Evolutionary conservation across 2,797 vertebrate species (phyloP).

Genomic region (Erpetoichthys calabaricus): DNA sequence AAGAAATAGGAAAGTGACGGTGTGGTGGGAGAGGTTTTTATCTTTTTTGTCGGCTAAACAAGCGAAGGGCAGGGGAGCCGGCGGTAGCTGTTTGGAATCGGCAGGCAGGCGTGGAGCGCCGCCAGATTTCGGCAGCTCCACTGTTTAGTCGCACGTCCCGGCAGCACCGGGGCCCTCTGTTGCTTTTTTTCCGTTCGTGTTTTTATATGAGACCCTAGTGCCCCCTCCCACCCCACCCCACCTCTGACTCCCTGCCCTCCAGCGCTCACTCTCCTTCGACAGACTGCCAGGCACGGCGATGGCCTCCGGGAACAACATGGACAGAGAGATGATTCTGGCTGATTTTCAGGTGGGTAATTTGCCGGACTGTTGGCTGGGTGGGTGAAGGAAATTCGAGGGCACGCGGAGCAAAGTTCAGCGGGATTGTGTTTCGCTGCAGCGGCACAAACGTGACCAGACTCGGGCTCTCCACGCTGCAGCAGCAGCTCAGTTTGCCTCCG

Average conservation of each 20-base stretch:
- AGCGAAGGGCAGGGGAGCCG: constrained; percentile 26
- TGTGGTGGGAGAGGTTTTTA: no score
- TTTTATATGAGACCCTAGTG: constrained; percentile 24
- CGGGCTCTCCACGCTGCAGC: background rate
- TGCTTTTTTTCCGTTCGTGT: constrained; percentile 16
- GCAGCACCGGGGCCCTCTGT: background rate
- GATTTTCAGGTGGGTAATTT: constrained; percentile 83
- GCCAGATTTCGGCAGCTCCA: constrained; percentile 15
- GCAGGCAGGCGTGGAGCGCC: constrained; percentile 23
- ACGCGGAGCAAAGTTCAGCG: no score
- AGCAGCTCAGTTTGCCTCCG: background rate
- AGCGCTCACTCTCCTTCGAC: constrained; percentile 12
- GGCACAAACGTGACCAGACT: background rate
- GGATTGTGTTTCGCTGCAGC: background rate
- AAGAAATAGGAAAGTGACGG: no score
- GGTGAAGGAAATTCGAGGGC: no score
- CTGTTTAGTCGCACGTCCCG: constrained; percentile 11
- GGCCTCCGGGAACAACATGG: constrained; percentile 93
- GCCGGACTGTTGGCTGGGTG: no score
- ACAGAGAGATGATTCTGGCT: constrained; percentile 95
- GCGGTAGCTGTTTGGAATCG: constrained; percentile 20
- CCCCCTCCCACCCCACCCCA: constrained; percentile 6
- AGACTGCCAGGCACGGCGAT: constrained; percentile 69
- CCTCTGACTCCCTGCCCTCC: constrained; percentile 16
- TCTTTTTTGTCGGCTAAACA: no score